Conservation (phyloP, 53 echinoderm and acorn worm species). For the Echinarachnius parma region DNA sequence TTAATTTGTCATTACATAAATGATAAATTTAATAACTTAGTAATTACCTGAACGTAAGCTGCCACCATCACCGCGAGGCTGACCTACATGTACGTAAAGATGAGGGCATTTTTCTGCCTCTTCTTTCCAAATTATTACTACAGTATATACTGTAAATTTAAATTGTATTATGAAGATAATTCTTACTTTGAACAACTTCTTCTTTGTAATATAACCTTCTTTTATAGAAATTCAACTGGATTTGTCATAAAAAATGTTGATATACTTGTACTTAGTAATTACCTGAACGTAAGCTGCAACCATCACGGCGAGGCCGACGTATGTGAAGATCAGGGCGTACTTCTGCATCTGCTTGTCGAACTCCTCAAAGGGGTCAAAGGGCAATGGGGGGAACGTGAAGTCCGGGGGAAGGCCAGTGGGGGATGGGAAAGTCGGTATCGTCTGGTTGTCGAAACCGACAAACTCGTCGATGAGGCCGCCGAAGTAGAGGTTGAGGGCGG, state of each 20-base stretch:
- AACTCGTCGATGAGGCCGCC: slow-evolving; percentile 67
- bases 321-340: slow-evolving; percentile 67
- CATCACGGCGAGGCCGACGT: slow-evolving; percentile 68
- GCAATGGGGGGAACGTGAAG: slow-evolving; percentile 11
- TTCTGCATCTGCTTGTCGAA: slow-evolving; percentile 54
- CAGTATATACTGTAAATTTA: too few relatives aligned
- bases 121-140: slow-evolving; percentile 54
- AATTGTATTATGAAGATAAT: too few relatives aligned
- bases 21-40: too few relatives aligned
- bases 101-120: slow-evolving; percentile 59
- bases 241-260: too few relatives aligned
- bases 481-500: slow-evolving; percentile 68
- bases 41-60: slow-evolving; percentile 60
- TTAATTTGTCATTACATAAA: too few relatives aligned
- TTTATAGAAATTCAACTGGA: too few relatives aligned
- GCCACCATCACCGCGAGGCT: slow-evolving; percentile 60
- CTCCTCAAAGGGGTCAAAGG: slow-evolving; percentile 15
- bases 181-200: too few relatives aligned
- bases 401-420: slow-evolving; percentile 1
- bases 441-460: slow-evolving; percentile 43
- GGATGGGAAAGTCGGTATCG: neutral
- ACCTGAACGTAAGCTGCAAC: slow-evolving; percentile 66
- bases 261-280: neutral
- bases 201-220: too few relatives aligned
- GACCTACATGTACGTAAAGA: slow-evolving; percentile 64